phyloP scores from a whole-genome alignment of 2,888 invertebrate genomes.

The Hirtodrosophila trivittata region DNA sequence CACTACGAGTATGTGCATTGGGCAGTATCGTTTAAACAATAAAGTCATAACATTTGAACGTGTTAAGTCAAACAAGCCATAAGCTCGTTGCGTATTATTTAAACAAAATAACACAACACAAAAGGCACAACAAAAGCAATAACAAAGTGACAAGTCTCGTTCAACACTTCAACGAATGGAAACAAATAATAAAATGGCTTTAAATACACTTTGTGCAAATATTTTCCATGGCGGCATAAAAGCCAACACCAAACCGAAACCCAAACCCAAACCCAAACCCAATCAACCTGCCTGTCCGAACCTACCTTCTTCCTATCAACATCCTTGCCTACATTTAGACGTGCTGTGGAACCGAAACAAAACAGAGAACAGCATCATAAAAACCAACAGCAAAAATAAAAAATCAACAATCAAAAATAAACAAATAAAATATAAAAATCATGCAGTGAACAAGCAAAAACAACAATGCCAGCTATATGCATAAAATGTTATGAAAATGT shows the following conservation, averaged over 20 bases:
- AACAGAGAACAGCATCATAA: constrained; percentile 47
- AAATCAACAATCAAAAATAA: constrained; percentile 24
- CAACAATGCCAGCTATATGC: constrained; percentile 42
- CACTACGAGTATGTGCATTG: neutral
- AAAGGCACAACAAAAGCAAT: constrained; percentile 1
- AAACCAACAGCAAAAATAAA: constrained; percentile 28
- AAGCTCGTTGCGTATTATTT: constrained; percentile 35
- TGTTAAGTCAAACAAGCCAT: constrained; percentile 29
- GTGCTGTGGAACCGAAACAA: constrained; percentile 20
- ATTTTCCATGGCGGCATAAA: constrained; percentile 52
- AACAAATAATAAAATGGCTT: constrained; percentile 64
- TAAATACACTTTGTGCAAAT: constrained; percentile 65
- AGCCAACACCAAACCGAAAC: constrained; percentile 1
- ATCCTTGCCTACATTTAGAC: constrained; percentile 8
- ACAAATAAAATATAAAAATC: constrained; percentile 63
- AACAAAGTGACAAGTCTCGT: constrained; percentile 25
- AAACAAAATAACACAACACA: constrained; percentile 34
- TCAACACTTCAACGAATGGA: constrained; percentile 45
- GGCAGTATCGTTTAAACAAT: constrained; percentile 16
- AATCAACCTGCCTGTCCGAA: constrained; percentile 14
- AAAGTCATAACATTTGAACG: constrained; percentile 34
- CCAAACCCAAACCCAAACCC: constrained; percentile 7
- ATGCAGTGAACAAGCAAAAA: constrained; percentile 45
- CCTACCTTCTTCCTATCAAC: neutral
- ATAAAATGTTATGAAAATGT: constrained; percentile 73